Evolutionary conservation across 2,888 invertebrate genomes (phyloP).

Genomic region (Ophion obscuratus): DNA sequence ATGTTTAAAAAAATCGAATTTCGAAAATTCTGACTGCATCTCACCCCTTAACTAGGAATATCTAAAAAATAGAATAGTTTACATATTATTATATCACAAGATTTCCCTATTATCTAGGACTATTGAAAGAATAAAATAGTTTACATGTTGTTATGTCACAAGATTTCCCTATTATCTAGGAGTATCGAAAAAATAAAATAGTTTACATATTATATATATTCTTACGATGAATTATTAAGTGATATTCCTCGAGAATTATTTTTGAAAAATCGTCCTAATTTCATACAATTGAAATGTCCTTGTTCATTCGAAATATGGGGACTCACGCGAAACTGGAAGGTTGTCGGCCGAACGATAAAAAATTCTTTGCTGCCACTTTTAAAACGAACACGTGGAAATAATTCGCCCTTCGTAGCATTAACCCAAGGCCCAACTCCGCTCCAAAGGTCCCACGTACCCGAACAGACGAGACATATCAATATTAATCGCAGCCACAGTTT

Average conservation of each 20-base stretch:
- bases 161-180: constrained; percentile 82
- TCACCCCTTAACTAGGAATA: constrained; percentile 77
- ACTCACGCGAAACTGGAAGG: constrained; percentile 84
- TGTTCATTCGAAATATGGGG: background rate
- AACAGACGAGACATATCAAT: background rate
- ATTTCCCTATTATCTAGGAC: constrained; percentile 82
- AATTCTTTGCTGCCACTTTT: constrained; percentile 80
- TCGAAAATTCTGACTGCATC: too few relatives aligned
- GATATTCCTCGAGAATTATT: background rate
- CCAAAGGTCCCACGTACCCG: constrained; percentile 46
- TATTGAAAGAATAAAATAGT: background rate
- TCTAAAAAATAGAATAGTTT: background rate
- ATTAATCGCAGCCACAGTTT: constrained; percentile 33
- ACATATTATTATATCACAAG: constrained; percentile 72
- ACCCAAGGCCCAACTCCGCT: constrained; percentile 85
- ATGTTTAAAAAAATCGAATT: too few relatives aligned
- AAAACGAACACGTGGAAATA: constrained; percentile 89
- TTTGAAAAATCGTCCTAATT: background rate
- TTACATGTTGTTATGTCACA: constrained; percentile 84
- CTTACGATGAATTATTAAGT: background rate
- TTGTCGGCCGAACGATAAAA: constrained; percentile 84
- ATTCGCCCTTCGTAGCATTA: constrained; percentile 87
- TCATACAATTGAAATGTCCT: background rate
- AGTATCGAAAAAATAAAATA: constrained; percentile 7
- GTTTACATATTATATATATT: background rate